A percentile compares a stretch with the other conserved stretches of the same genome.
phyloP scores from a whole-genome alignment of 1,140 invertebrate genomes.

The Papilio aristodemus region DNA sequence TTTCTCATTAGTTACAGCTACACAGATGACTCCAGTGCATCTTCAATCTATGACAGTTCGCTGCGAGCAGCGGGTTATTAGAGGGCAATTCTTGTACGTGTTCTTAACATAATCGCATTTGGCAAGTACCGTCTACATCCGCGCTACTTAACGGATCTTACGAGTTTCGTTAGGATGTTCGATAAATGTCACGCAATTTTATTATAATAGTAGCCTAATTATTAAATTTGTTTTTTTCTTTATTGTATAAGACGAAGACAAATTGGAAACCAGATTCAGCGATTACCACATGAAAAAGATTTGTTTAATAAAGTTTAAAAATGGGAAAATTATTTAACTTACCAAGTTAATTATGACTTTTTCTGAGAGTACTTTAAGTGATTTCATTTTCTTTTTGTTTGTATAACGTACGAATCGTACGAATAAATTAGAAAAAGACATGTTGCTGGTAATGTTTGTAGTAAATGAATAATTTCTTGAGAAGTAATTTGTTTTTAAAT shows the following conservation, averaged over 20 bases:
- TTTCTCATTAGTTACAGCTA: conserved; percentile 77
- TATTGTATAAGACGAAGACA: too few relatives aligned
- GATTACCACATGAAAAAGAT: conserved; percentile 29
- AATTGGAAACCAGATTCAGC: too few relatives aligned
- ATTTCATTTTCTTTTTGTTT: too few relatives aligned
- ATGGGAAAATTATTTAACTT: not conserved
- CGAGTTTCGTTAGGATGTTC: not conserved
- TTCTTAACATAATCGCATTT: conserved; percentile 62
- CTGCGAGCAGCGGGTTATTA: conserved; percentile 68
- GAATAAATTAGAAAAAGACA: too few relatives aligned
- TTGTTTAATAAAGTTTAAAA: not conserved
- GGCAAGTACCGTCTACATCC: conserved; percentile 25
- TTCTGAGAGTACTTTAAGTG: not conserved
- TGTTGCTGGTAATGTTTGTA: too few relatives aligned
- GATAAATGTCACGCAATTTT: too few relatives aligned
- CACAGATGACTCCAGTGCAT: conserved; percentile 49
- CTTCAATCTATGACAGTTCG: conserved; percentile 73
- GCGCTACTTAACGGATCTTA: not conserved
- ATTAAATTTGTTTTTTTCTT: too few relatives aligned
- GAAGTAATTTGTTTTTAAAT: conserved; percentile 50
- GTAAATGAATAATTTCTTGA: conserved; percentile 35
- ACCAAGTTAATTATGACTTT: not conserved
- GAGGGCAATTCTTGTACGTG: conserved; percentile 72
- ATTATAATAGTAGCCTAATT: too few relatives aligned
- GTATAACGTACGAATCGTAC: too few relatives aligned